Evolutionary conservation across 2,113 vertebrate species (phyloP), one percentile per base, ranked within the genome.

Genomic region (Carassius gibelio): DNA sequence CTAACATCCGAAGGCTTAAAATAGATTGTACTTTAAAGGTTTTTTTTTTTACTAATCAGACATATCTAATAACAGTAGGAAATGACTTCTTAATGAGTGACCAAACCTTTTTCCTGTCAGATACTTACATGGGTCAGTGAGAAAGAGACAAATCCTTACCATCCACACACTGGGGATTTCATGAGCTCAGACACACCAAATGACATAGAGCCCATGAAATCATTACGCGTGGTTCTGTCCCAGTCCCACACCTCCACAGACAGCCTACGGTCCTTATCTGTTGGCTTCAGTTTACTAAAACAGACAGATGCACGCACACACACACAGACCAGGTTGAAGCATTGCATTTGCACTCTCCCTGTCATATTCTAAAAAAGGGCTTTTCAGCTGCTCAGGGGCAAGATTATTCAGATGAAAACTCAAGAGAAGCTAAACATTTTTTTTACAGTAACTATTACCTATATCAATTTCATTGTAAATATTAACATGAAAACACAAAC

Each of bases 161-260:
- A 99, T 89, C 98, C 98, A 45, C 93, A 95, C 59, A 94, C 96
- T 0, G 96, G 94, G 89, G 97, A 93, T 89, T 99, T 99, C 90
- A 99, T 97, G 8, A 99, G 96, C 92, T 99, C 98, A 0, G 98
- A 99, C 42, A 99, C 97, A 0, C 98, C 98, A 34, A 99, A 99
- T 7, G 98, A 99, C 42, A 99, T 96, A 2, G 97, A 95, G 3
- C 98, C 98, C 98, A 99, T 99, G 92, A 99, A 99, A 93, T 99
- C 98, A 3, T 99, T 99, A 89, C 98, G 94, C 34, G 98, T 99
- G 75, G 98, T 99, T 52, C 98, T 95, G 89, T 99, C 98, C 98
- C 98, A 99, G 92, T 99, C 98, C 97, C 98, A 99, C 76, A 99
- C 95, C 89, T 99, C 98, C 8, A 99, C 94, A 0, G 97, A 97